phyloP scores from a whole-genome alignment of 2,888 invertebrate genomes.

The Synergus umbraculus region DNA sequence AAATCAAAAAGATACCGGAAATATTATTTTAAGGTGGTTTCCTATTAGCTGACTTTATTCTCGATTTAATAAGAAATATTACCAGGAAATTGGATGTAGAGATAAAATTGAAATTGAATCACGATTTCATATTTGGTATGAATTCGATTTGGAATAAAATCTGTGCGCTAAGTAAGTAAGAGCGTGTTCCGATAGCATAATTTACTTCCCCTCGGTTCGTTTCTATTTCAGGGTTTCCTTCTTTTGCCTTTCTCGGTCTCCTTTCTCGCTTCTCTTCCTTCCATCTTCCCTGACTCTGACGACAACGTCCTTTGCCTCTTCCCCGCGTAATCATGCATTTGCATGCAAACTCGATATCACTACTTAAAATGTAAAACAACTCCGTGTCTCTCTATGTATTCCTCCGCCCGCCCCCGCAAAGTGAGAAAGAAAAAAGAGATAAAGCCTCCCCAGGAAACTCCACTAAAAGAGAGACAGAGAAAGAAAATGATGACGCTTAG shows the following conservation, averaged over 20 bases:
- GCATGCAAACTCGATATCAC: constrained; percentile 80
- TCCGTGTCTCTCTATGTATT: constrained; percentile 61
- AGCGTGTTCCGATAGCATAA: constrained; percentile 65
- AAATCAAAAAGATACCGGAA: too few relatives aligned
- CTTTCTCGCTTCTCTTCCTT: constrained; percentile 49
- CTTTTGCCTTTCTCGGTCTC: constrained; percentile 42
- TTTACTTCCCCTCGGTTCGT: constrained; percentile 60
- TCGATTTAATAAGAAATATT: neutral
- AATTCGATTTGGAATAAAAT: constrained; percentile 30
- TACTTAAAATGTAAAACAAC: constrained; percentile 78
- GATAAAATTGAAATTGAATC: constrained; percentile 15
- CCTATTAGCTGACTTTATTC: neutral
- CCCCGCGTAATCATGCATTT: constrained; percentile 79
- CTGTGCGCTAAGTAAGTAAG: constrained; percentile 36
- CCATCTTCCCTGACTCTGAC: constrained; percentile 41
- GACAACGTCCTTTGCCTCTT: constrained; percentile 55
- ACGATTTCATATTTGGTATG: constrained; percentile 16
- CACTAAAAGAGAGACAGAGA: constrained; percentile 45
- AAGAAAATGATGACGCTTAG: constrained; percentile 33
- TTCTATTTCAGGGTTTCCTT: constrained; percentile 53
- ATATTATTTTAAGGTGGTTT: neutral
- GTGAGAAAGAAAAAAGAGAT: constrained; percentile 43
- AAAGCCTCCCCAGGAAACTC: constrained; percentile 40
- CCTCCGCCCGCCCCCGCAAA: constrained; percentile 39
- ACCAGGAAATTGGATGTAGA: neutral